These are phyloP conservation scores for Oryzias dopingdopingensis DNA, from an alignment of 2,797 vertebrate species.

Conservation along the genomic window DNA sequence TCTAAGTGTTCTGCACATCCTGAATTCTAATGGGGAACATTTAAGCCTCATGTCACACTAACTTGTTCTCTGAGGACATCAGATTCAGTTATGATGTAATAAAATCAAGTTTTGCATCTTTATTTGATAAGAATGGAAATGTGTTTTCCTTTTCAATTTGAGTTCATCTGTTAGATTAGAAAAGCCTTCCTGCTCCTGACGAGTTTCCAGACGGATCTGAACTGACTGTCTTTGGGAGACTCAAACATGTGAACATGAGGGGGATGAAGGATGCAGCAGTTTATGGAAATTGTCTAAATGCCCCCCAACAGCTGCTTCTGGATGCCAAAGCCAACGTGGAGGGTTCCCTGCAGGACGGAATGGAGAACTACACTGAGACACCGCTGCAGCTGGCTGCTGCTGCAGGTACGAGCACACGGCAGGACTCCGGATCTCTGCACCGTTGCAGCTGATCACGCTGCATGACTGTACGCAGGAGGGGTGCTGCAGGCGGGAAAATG, in stretches of 20 bases:
- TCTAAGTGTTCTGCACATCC: slow-evolving; percentile 43
- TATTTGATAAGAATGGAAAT: neutral
- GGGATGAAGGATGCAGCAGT: too few species aligned
- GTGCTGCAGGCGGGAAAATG: neutral
- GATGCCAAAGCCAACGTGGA: slow-evolving; percentile 94
- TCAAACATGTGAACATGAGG: too few species aligned
- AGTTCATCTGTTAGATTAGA: neutral
- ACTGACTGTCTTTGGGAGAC: too few species aligned
- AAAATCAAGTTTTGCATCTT: neutral
- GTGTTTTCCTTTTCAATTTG: too few species aligned
- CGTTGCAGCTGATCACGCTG: slow-evolving; percentile 18
- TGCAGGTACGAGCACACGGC: slow-evolving; percentile 81
- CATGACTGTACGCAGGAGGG: slow-evolving; percentile 16
- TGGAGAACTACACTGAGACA: slow-evolving; percentile 97
- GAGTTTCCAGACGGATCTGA: too few species aligned
- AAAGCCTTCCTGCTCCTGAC: neutral
- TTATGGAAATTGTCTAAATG: too few species aligned
- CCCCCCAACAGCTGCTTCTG: slow-evolving; percentile 83
- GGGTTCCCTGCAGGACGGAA: slow-evolving; percentile 91
- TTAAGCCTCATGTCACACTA: slow-evolving; percentile 13
- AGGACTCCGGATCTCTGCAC: slow-evolving; percentile 13
- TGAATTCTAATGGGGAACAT: slow-evolving; percentile 36
- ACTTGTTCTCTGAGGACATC: slow-evolving; percentile 5
- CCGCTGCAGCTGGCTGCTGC: slow-evolving; percentile 94
- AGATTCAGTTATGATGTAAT: neutral